Conservation (phyloP, 1,140 invertebrate species). For the Pseudobourletiella spinata region DNA sequence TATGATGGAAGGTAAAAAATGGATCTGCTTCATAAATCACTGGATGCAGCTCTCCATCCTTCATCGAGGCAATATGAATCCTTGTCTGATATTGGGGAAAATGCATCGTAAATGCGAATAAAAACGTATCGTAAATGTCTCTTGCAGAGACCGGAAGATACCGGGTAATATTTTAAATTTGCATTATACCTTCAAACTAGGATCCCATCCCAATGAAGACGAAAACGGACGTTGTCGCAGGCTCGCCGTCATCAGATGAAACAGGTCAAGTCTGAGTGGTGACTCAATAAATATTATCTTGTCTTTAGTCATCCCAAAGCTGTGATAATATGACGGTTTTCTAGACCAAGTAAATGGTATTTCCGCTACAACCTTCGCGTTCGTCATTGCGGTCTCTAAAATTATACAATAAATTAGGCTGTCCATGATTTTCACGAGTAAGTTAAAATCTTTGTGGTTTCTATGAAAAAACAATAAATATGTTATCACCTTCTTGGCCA, state of each 20-base stretch:
- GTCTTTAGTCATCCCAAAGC: slow-evolving; percentile 47
- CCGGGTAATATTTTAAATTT: no score
- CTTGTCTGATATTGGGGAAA: slow-evolving; percentile 37
- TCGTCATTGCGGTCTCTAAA: no score
- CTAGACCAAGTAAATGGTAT: not conserved
- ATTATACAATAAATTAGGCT: no score
- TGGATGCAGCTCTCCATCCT: slow-evolving; percentile 41
- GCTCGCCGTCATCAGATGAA: slow-evolving; percentile 40
- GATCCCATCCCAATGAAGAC: slow-evolving; percentile 44
- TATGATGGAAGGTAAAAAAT: slow-evolving; percentile 49
- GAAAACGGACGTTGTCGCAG: slow-evolving; percentile 40
- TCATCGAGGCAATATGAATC: slow-evolving; percentile 43
- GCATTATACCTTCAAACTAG: slow-evolving; percentile 42
- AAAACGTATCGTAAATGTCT: no score
- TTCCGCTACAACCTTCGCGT: not conserved
- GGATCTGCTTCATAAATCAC: slow-evolving; percentile 41
- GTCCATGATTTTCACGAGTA: no score
- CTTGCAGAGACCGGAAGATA: no score
- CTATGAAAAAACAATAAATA: no score
- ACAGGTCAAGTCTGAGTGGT: slow-evolving; percentile 42
- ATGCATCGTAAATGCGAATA: slow-evolving; percentile 3
- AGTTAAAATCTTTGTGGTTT: no score
- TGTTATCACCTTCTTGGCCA: no score
- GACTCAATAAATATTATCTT: slow-evolving; percentile 48
- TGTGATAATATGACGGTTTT: not conserved